Conservation (phyloP, 2,888 invertebrate genomes). For the Deilephila porcellus region DNA sequence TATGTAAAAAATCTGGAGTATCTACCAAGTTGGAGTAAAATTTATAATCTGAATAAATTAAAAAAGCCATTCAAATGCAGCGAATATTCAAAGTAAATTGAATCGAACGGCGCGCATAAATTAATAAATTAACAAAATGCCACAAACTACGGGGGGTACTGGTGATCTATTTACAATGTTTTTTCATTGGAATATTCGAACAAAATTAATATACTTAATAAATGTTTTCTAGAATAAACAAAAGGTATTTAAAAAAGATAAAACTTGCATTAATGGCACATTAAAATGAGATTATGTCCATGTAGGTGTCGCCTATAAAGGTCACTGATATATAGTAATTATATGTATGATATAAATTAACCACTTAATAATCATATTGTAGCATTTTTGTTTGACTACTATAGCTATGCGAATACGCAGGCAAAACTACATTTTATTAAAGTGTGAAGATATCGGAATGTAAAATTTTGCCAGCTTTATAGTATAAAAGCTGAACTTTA, state of each 20-base stretch:
- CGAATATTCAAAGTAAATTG: constrained; percentile 4
- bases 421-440: no score
- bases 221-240: constrained; percentile 6
- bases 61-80: not conserved
- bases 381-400: not conserved
- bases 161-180: not conserved
- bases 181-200: not conserved
- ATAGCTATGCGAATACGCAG: not conserved
- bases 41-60: not conserved
- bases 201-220: constrained; percentile 5
- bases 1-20: no score
- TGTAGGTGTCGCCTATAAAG: not conserved
- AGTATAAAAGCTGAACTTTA: no score
- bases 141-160: constrained; percentile 1
- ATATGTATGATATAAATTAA: not conserved
- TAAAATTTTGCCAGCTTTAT: no score
- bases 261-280: not conserved
- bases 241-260: not conserved
- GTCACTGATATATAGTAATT: constrained; percentile 4
- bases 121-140: constrained; percentile 19
- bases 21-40: not conserved
- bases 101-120: not conserved
- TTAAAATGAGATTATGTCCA: constrained; percentile 10
- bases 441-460: no score
- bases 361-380: not conserved